Evolutionary conservation across 2,797 vertebrate species (phyloP).

Genomic region (Chrysocyon brachyurus): DNA sequence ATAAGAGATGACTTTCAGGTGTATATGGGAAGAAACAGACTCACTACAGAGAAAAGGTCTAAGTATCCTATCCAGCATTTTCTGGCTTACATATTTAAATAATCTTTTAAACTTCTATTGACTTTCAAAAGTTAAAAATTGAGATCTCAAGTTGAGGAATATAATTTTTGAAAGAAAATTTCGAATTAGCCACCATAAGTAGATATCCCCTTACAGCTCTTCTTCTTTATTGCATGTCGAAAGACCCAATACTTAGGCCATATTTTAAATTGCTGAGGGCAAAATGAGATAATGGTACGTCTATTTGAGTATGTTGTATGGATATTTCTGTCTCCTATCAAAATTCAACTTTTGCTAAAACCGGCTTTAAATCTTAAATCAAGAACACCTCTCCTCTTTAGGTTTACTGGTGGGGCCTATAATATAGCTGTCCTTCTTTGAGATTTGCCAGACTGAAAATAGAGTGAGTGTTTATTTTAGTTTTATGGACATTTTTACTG

Average conservation of each 20-base stretch:
- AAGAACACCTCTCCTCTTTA: background rate
- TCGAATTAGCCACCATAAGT: background rate
- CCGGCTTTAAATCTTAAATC: background rate
- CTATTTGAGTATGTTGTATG: background rate
- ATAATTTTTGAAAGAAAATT: background rate
- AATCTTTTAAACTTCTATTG: background rate
- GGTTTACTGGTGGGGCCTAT: background rate
- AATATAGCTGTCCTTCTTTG: constrained; percentile 40
- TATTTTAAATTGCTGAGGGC: background rate
- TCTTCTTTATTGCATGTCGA: background rate
- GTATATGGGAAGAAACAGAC: background rate
- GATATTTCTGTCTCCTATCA: background rate
- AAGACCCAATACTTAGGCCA: background rate
- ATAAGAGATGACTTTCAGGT: background rate
- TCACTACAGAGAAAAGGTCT: background rate
- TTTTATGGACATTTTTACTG: constrained; percentile 61
- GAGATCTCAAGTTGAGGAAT: background rate
- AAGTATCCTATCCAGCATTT: background rate
- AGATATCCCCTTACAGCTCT: background rate
- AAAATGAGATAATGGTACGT: background rate
- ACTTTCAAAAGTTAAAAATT: constrained; percentile 34
- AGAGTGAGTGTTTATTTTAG: constrained; percentile 60
- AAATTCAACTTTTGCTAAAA: background rate
- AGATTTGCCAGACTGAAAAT: constrained; percentile 57
- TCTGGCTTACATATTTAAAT: background rate